These are phyloP conservation scores for Gymnoscelis rufifasciata DNA, from an alignment of 2,888 invertebrate genomes.

Conservation along the genomic window DNA sequence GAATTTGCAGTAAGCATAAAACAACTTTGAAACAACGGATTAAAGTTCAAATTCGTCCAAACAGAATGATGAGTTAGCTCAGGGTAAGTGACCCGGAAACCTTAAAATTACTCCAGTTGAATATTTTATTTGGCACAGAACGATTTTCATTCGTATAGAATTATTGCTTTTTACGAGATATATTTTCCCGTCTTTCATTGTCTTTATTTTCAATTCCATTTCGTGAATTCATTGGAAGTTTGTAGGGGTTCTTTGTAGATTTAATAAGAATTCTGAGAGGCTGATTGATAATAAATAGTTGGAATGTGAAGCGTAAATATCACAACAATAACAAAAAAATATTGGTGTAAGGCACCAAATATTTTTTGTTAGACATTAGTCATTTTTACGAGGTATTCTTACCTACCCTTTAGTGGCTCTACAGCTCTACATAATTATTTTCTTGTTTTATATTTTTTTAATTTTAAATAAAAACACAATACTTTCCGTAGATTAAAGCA, in stretches of 20 bases:
- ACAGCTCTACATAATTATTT: too few relatives aligned
- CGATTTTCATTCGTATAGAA: constrained; percentile 41
- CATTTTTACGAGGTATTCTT: too few relatives aligned
- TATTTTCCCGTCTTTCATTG: not conserved
- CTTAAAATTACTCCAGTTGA: constrained; percentile 59
- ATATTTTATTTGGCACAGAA: constrained; percentile 58
- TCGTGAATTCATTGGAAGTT: not conserved
- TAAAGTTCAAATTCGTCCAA: constrained; percentile 44
- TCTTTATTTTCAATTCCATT: not conserved
- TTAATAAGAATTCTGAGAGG: too few relatives aligned
- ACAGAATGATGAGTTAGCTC: constrained; percentile 43
- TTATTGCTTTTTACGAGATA: constrained; percentile 22
- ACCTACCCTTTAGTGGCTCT: too few relatives aligned
- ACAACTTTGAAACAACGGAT: constrained; percentile 28
- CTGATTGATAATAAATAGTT: too few relatives aligned
- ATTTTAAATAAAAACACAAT: too few relatives aligned
- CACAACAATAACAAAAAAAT: too few relatives aligned
- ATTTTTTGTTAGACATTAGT: too few relatives aligned
- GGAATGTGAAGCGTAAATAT: too few relatives aligned
- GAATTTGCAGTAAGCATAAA: constrained; percentile 1
- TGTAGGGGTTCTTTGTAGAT: not conserved
- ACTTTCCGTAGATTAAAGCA: too few relatives aligned
- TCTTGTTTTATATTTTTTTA: too few relatives aligned
- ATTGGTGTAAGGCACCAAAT: too few relatives aligned
- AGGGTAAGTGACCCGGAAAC: constrained; percentile 57